Base-by-base conservation (phyloP, 2,888 invertebrate genomes). In the Hydraecia micacea region DNA sequence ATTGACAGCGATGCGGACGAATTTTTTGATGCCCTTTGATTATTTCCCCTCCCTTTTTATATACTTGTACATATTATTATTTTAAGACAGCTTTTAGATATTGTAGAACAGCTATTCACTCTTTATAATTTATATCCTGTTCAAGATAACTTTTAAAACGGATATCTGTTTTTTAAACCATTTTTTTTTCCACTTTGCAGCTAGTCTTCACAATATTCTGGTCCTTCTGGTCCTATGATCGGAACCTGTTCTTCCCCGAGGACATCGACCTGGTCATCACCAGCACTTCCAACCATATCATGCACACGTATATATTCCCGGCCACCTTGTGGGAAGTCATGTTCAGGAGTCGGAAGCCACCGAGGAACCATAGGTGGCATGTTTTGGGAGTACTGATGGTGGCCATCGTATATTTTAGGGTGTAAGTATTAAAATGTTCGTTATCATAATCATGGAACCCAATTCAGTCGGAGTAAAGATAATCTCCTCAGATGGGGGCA, bases 231-330 rank as follows among this genome's bases (percentile, higher is more conserved):
- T 25, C 62, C 13, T 90, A 86, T 60, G 91, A 91, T 39, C 79
- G 91, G 0, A 77, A 52, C 9, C 85, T 91, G 0, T 0, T 91
- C 0, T 90, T 84, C 39, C 91, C 91, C 0, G 69, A 66, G 1
- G 85, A 85, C 28, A 75, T 90, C 0, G 91, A 91, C 66, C 66
- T 74, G n/a, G 88, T 85, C 9, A 82, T 91, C 28, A 70, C 83
- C 0, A 36, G 46, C 0, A 73, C 81, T 0, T 90, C 89, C 0
- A 91, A 91, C 79, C 90, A 91, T 39, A 83, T 91, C 0, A 89
- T 91, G 88, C 91, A 91, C 18, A 84, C 88, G 0, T 75, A 52
- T 1, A 87, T 91, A 55, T 0, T 87, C 0, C 81, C 85, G 0
- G 75, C 80, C 8, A 70, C 60, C 0, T 0, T 90, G 8, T 85